Conservation (phyloP, 1,140 invertebrate genomes). For the Ostrea edulis region DNA sequence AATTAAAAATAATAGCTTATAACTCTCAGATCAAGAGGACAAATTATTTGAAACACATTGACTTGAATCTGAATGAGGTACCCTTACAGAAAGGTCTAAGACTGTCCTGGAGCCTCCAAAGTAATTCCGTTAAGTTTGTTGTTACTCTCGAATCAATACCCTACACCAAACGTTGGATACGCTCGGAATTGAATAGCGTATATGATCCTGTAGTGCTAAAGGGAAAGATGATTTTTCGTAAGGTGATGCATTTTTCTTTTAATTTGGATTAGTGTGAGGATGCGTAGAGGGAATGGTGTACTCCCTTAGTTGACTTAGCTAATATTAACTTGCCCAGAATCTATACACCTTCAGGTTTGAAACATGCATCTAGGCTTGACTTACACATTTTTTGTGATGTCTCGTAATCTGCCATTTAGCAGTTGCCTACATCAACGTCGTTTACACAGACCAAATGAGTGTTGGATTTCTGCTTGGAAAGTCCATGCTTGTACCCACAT, state of each 20-base stretch:
- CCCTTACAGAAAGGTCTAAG: constrained; percentile 56
- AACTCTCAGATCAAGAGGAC: constrained; percentile 38
- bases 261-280: too few species aligned
- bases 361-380: background rate
- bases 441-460: background rate
- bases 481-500: constrained; percentile 34
- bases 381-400: constrained; percentile 25
- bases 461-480: constrained; percentile 44
- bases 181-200: constrained; percentile 49
- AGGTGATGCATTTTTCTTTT: too few species aligned
- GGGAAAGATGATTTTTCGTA: constrained; percentile 48
- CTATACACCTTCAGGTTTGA: background rate
- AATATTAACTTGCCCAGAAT: constrained; percentile 35
- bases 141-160: constrained; percentile 45
- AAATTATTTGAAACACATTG: constrained; percentile 46
- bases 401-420: constrained; percentile 25
- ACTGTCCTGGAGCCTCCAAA: constrained; percentile 49
- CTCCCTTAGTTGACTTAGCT: constrained; percentile 24
- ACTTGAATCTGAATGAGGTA: constrained; percentile 32
- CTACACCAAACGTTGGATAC: constrained; percentile 45
- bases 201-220: constrained; percentile 51
- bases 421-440: constrained; percentile 10
- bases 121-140: constrained; percentile 41
- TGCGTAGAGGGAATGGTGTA: constrained; percentile 50
- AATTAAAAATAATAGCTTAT: constrained; percentile 53